Base-by-base conservation (phyloP, 1,140 invertebrate genomes). In the Hydropsyche tenuis region DNA sequence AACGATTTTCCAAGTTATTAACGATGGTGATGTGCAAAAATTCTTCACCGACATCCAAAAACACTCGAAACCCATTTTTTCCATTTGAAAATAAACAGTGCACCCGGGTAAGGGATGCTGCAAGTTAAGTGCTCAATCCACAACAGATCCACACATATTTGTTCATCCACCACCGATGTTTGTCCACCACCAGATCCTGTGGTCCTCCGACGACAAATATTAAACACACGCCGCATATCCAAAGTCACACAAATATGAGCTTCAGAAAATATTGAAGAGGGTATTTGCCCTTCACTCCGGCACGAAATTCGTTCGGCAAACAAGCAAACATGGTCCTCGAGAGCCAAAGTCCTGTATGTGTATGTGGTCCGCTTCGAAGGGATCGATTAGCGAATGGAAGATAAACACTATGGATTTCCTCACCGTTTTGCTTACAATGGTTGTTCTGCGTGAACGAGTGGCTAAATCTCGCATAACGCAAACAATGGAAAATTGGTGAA, bases 301-400 rank as follows among this genome's bases (percentile, higher is more conserved):
- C 2, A 22, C 56, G 56, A 70, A 42, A 70, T 70, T 27, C 68
- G 48, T 70, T 70, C 51, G 20, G 48, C 68, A 70, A 70, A 70
- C 68, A 70, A 70, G 51, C 68, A 70, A 70, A 53, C 48, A 70
- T n/a, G 23, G 68, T 16, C 22, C 22, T 18, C 9, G 12, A 16
- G 30, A 53, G 27, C n/a, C n/a, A n/a, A n/a, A n/a, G n/a, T n/a
- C n/a, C n/a, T n/a, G n/a, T n/a, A n/a, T n/a, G n/a, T n/a, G n/a
- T n/a, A n/a, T n/a, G 16, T 69, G 14, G 45, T 27, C 20, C 11
- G 11, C 2, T 53, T n/a, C 14, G 48, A 53, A 53, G 16, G 48
- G 48, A 18, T 20, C 48, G 56, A 60, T 60, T 22, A 60, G 68
- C 48, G 6, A 23, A 69, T 37, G 30, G 18, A 69, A 53, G 23